Percentiles rank a stretch among this genome's conserved stretches.
These are phyloP conservation scores for Leiothrix lutea DNA, from an alignment of 2,113 vertebrate genomes.

Conservation along the genomic window DNA sequence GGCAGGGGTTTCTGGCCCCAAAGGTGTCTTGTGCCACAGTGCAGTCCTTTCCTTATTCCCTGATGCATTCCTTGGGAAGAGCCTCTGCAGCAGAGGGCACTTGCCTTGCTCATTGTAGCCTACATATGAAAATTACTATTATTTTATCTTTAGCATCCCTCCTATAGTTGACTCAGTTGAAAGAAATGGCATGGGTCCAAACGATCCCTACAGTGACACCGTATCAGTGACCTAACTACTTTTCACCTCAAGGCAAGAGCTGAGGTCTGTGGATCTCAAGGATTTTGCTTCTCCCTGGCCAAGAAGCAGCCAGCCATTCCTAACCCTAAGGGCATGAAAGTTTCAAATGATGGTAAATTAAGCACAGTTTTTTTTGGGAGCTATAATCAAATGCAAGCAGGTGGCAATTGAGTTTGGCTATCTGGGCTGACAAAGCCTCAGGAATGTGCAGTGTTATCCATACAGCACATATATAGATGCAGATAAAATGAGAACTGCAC, in stretches of 20 bases:
- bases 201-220: background rate
- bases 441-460: background rate
- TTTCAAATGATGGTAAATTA: background rate
- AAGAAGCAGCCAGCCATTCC: background rate
- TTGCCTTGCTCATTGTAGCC: background rate
- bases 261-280: background rate
- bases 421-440: background rate
- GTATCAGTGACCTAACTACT: background rate
- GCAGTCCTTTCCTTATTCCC: background rate
- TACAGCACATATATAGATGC: rapidly evolving
- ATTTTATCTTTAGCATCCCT: background rate
- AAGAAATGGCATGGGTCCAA: background rate
- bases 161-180: background rate
- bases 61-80: background rate
- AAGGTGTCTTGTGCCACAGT: background rate
- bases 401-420: background rate
- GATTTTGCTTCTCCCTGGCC: background rate
- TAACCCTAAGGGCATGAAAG: background rate
- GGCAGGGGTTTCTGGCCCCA: background rate
- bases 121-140: background rate
- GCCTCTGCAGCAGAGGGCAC: background rate
- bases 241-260: background rate
- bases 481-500: background rate
- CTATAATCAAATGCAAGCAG: background rate
- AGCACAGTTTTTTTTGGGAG: background rate